phyloP scores from a whole-genome alignment of 2,113 vertebrate genomes.

The Dendropsophus ebraccatus region DNA sequence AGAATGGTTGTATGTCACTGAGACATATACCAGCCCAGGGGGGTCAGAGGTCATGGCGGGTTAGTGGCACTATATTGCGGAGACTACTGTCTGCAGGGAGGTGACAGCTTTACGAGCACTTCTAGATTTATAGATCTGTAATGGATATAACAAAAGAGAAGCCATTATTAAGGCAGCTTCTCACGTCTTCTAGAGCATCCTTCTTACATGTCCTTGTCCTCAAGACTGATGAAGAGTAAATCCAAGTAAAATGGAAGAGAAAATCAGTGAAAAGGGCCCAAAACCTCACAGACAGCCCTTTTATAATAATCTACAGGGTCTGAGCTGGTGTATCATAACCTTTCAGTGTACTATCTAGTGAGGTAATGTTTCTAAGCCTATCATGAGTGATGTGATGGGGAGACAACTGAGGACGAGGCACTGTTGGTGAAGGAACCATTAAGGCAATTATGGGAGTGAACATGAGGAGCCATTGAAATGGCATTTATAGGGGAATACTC shows the following conservation, averaged over 20 bases:
- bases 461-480: too few species aligned
- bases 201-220: background rate
- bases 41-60: background rate
- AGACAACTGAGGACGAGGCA: too few species aligned
- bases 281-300: too few species aligned
- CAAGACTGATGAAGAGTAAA: background rate
- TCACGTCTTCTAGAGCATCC: background rate
- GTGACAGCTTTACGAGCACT: background rate
- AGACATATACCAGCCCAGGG: background rate
- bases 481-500: too few species aligned
- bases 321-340: background rate
- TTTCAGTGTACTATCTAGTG: background rate
- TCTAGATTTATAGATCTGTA: background rate
- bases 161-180: background rate
- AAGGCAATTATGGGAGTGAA: too few species aligned
- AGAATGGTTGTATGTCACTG: constrained; percentile 9
- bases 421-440: too few species aligned
- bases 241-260: background rate
- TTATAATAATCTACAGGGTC: background rate
- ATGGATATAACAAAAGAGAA: background rate
- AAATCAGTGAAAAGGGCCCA: too few species aligned
- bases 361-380: background rate
- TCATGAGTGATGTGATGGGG: background rate
- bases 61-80: background rate
- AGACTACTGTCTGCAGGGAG: constrained; percentile 15